These are phyloP conservation scores for Odiellus spinosus DNA, from an alignment of 2,888 invertebrate species.

Conservation along the genomic window DNA sequence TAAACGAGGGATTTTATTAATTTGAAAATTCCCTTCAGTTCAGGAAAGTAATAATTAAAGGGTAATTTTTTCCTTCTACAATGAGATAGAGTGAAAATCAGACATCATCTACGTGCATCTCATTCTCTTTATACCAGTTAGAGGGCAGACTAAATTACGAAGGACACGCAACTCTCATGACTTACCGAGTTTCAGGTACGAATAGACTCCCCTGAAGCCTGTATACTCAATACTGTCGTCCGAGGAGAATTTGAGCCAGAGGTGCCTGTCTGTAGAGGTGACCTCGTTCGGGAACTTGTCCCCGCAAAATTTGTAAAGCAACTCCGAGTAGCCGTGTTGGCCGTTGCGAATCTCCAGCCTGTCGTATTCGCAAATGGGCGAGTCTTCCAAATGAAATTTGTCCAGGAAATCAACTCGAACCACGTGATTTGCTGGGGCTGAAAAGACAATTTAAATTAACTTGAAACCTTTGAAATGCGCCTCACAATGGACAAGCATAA, in stretches of 20 bases:
- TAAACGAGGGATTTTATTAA: too few relatives aligned
- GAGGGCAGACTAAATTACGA: too few relatives aligned
- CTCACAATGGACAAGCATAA: too few relatives aligned
- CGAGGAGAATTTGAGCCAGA: slow-evolving; percentile 63
- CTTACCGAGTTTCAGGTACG: slow-evolving; percentile 36
- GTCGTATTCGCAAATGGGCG: slow-evolving; percentile 56
- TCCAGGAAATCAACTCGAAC: slow-evolving; percentile 64
- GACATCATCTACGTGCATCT: too few relatives aligned
- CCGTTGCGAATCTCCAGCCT: slow-evolving; percentile 69
- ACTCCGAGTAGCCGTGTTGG: slow-evolving; percentile 52
- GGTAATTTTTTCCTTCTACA: too few relatives aligned
- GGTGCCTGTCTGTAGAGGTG: slow-evolving; percentile 50
- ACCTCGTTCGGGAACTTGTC: slow-evolving; percentile 52
- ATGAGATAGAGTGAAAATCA: too few relatives aligned
- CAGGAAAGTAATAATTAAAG: too few relatives aligned
- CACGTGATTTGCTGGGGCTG: slow-evolving; percentile 31
- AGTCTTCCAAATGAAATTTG: slow-evolving; percentile 52
- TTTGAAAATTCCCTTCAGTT: too few relatives aligned
- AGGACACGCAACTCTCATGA: too few relatives aligned
- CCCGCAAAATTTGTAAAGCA: slow-evolving; percentile 53
- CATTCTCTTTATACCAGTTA: too few relatives aligned
- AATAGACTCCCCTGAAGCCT: slow-evolving; percentile 62
- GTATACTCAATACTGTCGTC: slow-evolving; percentile 62
- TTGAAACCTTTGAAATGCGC: too few relatives aligned
- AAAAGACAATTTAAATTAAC: slow-evolving; percentile 7